These are phyloP conservation scores for Lasiurus cinereus DNA, from an alignment of 2,113 vertebrate species.

Conservation along the genomic window DNA sequence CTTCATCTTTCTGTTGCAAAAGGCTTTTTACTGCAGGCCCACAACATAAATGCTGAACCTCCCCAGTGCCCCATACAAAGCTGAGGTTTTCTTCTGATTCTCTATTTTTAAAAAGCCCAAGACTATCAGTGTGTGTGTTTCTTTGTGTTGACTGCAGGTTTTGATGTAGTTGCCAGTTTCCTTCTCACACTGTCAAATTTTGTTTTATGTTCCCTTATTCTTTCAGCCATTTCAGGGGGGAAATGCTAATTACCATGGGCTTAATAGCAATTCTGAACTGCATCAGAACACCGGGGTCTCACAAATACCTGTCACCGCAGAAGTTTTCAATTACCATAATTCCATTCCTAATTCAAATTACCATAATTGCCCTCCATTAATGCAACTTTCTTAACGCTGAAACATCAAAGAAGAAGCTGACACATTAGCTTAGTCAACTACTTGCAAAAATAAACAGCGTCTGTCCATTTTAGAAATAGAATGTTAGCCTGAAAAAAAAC, in stretches of 20 bases:
- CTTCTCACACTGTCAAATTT: constrained; percentile 79
- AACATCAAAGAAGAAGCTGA: constrained; percentile 84
- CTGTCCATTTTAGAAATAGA: constrained; percentile 73
- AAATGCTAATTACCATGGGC: constrained; percentile 83
- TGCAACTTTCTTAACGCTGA: constrained; percentile 84
- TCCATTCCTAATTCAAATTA: constrained; percentile 86
- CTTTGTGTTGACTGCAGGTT: constrained; percentile 80
- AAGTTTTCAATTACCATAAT: constrained; percentile 87
- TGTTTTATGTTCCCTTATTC: constrained; percentile 82
- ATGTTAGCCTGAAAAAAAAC: constrained; percentile 54
- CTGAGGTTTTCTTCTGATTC: constrained; percentile 70
- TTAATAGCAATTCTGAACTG: constrained; percentile 84
- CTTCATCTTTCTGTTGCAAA: constrained; percentile 48
- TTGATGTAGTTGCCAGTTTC: constrained; percentile 80
- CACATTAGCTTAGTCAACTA: constrained; percentile 80
- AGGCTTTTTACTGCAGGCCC: not conserved
- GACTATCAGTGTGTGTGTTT: constrained; percentile 67
- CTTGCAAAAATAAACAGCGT: constrained; percentile 75
- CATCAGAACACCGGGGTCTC: constrained; percentile 82
- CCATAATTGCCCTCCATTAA: constrained; percentile 86
- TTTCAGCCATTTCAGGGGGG: constrained; percentile 80
- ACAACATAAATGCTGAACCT: constrained; percentile 40
- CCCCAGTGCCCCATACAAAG: constrained; percentile 58
- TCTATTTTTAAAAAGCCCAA: constrained; percentile 73
- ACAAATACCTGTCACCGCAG: constrained; percentile 84